Evolutionary conservation across 2,888 invertebrate genomes (phyloP).

Genomic region (Chromoteleia sp.): DNA sequence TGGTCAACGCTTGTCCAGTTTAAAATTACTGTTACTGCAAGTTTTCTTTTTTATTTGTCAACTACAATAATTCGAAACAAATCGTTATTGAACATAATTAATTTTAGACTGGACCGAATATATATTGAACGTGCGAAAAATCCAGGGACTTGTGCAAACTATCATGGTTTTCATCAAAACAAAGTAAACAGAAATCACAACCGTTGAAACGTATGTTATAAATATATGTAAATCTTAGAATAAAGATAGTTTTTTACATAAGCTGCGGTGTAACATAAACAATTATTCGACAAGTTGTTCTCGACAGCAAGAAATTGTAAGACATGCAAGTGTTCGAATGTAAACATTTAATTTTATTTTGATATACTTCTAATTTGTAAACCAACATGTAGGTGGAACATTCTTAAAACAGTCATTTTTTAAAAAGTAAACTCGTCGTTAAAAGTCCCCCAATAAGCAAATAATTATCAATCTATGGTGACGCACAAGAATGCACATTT

Average conservation of each 20-base stretch:
- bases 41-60: too few species aligned
- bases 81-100: too few species aligned
- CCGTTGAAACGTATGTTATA: constrained; percentile 11
- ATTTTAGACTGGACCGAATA: constrained; percentile 38
- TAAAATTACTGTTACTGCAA: constrained; percentile 12
- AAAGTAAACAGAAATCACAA: neutral
- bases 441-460: constrained; percentile 35
- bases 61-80: too few species aligned
- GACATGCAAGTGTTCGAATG: constrained; percentile 1
- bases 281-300: constrained; percentile 6
- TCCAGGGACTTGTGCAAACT: constrained; percentile 54
- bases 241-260: constrained; percentile 48
- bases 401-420: too few species aligned
- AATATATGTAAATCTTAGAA: constrained; percentile 27
- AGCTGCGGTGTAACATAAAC: constrained; percentile 13
- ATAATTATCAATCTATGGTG: constrained; percentile 39
- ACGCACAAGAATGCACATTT: constrained; percentile 56
- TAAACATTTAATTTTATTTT: neutral
- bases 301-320: constrained; percentile 9
- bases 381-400: too few species aligned
- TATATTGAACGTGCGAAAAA: constrained; percentile 15
- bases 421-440: constrained; percentile 7
- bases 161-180: constrained; percentile 37
- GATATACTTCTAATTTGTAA: too few species aligned
- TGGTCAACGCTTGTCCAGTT: constrained; percentile 16